Conservation (phyloP, 2,888 invertebrate species). For the Bombylius major region DNA sequence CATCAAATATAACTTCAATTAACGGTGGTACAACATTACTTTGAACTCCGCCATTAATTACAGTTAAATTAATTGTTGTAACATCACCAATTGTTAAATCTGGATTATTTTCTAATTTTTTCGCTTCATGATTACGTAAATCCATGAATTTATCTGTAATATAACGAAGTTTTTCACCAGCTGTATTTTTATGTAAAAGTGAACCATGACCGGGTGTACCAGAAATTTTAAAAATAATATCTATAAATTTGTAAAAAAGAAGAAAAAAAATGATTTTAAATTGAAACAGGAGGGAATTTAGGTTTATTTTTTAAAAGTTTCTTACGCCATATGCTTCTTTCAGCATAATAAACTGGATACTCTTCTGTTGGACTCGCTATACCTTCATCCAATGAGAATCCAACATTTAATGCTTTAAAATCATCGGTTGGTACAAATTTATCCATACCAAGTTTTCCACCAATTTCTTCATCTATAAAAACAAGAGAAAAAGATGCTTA, state of each 20-base stretch:
- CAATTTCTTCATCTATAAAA: slow-evolving; percentile 46
- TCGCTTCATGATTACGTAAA: slow-evolving; percentile 46
- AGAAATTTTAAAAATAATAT: slow-evolving; percentile 48
- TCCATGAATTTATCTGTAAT: slow-evolving; percentile 53
- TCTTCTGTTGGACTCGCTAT: slow-evolving; percentile 55
- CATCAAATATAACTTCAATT: slow-evolving; percentile 51
- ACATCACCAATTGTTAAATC: slow-evolving; percentile 54
- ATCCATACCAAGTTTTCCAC: slow-evolving; percentile 57
- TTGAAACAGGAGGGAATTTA: background rate
- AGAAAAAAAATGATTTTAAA: too few species aligned
- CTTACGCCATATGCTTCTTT: slow-evolving; percentile 57
- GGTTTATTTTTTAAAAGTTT: slow-evolving; percentile 20
- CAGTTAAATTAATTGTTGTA: slow-evolving; percentile 61
- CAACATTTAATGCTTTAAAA: slow-evolving; percentile 59
- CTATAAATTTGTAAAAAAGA: slow-evolving; percentile 30
- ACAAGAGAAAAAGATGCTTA: background rate
- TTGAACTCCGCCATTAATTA: slow-evolving; percentile 61
- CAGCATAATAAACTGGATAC: slow-evolving; percentile 49
- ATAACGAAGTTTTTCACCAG: slow-evolving; percentile 55
- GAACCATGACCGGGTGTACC: slow-evolving; percentile 72
- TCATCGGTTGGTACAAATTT: slow-evolving; percentile 50
- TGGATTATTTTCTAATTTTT: slow-evolving; percentile 40
- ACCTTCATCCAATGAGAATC: slow-evolving; percentile 71
- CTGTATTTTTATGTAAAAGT: slow-evolving; percentile 52
- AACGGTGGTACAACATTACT: slow-evolving; percentile 67